A percentile compares a stretch with the other conserved stretches of the same genome.
Evolutionary conservation across 2,888 invertebrate species (phyloP).

Genomic region (Dorcus parallelipipedus): DNA sequence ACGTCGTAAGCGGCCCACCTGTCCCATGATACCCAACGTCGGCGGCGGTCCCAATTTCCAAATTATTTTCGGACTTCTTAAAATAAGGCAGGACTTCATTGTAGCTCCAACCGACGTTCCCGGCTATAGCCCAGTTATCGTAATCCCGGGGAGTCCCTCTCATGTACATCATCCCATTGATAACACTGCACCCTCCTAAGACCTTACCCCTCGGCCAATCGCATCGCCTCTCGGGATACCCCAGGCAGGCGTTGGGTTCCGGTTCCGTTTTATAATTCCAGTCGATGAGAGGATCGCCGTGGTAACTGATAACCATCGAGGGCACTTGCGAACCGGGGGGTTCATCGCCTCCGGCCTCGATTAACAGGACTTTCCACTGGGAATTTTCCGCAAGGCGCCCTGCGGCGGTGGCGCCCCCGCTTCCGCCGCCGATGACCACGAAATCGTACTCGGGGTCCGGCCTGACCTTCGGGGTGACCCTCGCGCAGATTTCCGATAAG

Average conservation of each 20-base stretch:
- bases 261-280: conserved; percentile 67
- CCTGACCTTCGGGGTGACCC: conserved; percentile 50
- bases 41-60: conserved; percentile 57
- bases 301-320: conserved; percentile 65
- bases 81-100: conserved; percentile 74
- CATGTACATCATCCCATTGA: conserved; percentile 84
- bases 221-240: conserved; percentile 54
- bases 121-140: conserved; percentile 68
- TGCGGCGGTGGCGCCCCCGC: conserved; percentile 63
- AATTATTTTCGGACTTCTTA: conserved; percentile 64
- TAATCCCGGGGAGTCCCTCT: conserved; percentile 73
- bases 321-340: conserved; percentile 60
- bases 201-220: conserved; percentile 70
- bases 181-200: conserved; percentile 66
- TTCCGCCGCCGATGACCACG: conserved; percentile 64
- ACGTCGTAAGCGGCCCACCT: conserved; percentile 59
- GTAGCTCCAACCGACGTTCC: conserved; percentile 76
- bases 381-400: conserved; percentile 62
- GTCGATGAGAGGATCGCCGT: conserved; percentile 60
- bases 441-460: conserved; percentile 61
- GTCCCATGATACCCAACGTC: conserved; percentile 59
- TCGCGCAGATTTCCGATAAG: conserved; percentile 59
- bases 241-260: conserved; percentile 60
- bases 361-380: conserved; percentile 55
- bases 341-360: conserved; percentile 72